These are phyloP conservation scores for Balaeniceps rex DNA, from an alignment of 2,113 vertebrate genomes.

Conservation along the genomic window DNA sequence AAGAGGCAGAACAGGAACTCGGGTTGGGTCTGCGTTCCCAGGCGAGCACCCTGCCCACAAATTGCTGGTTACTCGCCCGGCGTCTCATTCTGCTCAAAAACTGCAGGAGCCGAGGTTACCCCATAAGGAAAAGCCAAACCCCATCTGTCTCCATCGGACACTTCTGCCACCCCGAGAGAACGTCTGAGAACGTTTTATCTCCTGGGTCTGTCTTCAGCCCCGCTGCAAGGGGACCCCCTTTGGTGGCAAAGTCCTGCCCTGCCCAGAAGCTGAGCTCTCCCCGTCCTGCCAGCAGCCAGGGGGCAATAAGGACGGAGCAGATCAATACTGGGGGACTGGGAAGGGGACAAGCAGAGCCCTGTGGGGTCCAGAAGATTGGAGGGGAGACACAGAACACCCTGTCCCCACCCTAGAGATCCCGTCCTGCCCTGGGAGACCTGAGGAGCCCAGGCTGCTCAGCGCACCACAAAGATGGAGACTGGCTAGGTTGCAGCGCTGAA, in stretches of 20 bases:
- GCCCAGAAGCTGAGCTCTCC: neutral
- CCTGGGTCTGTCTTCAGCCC: neutral
- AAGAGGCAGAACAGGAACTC: neutral
- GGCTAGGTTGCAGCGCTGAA: neutral
- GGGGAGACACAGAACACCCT: neutral
- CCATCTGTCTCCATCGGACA: neutral
- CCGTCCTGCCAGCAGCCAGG: neutral
- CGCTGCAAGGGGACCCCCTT: neutral
- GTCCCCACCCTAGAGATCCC: neutral
- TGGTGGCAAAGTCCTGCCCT: neutral
- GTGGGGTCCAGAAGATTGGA: neutral
- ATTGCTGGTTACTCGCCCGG: neutral
- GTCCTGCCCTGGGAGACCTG: neutral
- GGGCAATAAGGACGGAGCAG: neutral
- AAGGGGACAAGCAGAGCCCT: neutral
- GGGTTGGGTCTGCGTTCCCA: neutral
- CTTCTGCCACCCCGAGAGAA: neutral
- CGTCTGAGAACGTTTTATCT: neutral
- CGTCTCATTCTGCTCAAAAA: neutral
- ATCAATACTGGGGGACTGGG: neutral
- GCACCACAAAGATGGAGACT: accelerated
- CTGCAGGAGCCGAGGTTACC: neutral
- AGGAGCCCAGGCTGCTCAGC: neutral
- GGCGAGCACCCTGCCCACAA: neutral
- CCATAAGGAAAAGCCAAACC: neutral